Conservation (phyloP, 2,888 invertebrate genomes). For the Ornithoptera alexandrae region DNA sequence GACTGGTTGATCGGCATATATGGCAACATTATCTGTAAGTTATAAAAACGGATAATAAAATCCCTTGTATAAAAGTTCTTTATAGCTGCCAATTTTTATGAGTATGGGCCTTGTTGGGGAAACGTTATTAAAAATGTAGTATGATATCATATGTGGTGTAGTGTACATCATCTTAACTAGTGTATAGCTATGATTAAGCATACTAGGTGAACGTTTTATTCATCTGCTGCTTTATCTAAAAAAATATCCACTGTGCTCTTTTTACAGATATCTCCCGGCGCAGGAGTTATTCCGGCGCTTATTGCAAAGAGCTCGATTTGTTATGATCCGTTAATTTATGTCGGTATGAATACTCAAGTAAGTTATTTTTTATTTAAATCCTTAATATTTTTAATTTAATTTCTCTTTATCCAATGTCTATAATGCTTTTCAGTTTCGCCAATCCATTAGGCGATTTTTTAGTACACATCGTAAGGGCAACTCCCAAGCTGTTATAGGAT, state of each 20-base stretch:
- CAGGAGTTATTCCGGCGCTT: constrained; percentile 85
- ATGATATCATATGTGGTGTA: too few relatives aligned
- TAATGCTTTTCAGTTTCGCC: constrained; percentile 64
- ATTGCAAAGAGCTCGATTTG: constrained; percentile 89
- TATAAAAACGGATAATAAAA: too few relatives aligned
- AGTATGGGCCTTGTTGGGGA: too few relatives aligned
- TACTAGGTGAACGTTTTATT: too few relatives aligned
- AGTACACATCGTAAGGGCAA: constrained; percentile 60
- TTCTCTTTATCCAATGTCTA: neutral
- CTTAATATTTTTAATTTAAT: neutral
- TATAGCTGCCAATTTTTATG: too few relatives aligned
- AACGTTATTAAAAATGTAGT: too few relatives aligned
- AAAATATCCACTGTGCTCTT: neutral
- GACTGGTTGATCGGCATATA: too few relatives aligned
- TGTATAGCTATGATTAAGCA: too few relatives aligned
- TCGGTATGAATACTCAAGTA: constrained; percentile 85
- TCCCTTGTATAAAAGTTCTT: too few relatives aligned
- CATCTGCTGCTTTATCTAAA: too few relatives aligned
- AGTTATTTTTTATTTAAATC: constrained; percentile 17
- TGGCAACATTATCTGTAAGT: too few relatives aligned
- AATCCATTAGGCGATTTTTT: constrained; percentile 71
- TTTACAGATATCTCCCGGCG: constrained; percentile 79
- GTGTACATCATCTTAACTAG: too few relatives aligned
- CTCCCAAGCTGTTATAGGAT: constrained; percentile 54
- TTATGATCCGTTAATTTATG: constrained; percentile 88